These are phyloP conservation scores for Heliothis subflexa DNA, from an alignment of 1,140 invertebrate species.

Conservation along the genomic window DNA sequence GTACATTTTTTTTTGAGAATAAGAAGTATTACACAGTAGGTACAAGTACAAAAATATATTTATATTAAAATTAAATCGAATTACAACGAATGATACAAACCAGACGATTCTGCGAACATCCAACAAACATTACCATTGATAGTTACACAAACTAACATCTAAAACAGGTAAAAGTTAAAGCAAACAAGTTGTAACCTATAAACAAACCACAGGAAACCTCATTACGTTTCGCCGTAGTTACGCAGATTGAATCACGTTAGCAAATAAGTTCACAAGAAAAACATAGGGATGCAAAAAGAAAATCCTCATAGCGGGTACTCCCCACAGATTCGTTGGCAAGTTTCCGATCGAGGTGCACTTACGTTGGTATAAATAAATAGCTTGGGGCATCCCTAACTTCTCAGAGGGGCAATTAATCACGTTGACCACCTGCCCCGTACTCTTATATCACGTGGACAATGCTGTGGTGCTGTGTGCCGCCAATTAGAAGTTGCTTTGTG, in stretches of 20 bases:
- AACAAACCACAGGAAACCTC: constrained; percentile 37
- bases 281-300: constrained; percentile 44
- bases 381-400: constrained; percentile 46
- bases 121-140: no score
- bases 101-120: no score
- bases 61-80: no score
- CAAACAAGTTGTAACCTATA: constrained; percentile 29
- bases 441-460: constrained; percentile 57
- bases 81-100: no score
- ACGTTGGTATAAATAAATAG: constrained; percentile 57
- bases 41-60: no score
- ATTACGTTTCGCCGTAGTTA: constrained; percentile 44
- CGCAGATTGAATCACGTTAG: constrained; percentile 47
- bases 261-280: constrained; percentile 48
- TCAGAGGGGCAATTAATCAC: constrained; percentile 72
- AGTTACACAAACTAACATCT: constrained; percentile 1
- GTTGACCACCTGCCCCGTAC: constrained; percentile 69
- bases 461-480: constrained; percentile 4
- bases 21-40: no score
- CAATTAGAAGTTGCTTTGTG: constrained; percentile 24
- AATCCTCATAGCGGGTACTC: constrained; percentile 42
- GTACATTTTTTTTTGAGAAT: no score
- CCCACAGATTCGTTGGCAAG: constrained; percentile 47
- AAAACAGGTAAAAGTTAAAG: constrained; percentile 11
- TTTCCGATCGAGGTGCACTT: constrained; percentile 49